Conservation (phyloP, 2,888 invertebrate genomes). For the Epiblema foenella region DNA sequence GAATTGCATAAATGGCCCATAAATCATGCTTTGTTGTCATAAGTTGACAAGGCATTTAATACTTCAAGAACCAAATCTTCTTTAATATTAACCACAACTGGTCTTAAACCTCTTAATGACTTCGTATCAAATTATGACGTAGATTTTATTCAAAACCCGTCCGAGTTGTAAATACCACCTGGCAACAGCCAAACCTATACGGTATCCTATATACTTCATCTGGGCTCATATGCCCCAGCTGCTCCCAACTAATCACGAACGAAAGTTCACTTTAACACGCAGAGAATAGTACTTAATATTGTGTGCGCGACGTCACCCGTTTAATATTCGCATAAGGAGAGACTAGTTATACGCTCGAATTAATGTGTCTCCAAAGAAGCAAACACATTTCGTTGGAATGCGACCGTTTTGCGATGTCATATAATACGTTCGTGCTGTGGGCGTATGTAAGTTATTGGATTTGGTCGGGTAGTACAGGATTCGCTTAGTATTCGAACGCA, state of each 20-base stretch:
- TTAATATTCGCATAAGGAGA: conserved; percentile 55
- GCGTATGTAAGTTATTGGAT: conserved; percentile 21
- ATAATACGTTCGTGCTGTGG: neutral
- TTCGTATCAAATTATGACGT: conserved; percentile 52
- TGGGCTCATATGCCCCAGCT: conserved; percentile 44
- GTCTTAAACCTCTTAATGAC: conserved; percentile 43
- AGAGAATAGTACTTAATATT: conserved; percentile 39
- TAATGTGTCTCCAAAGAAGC: conserved; percentile 54
- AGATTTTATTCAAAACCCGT: conserved; percentile 55
- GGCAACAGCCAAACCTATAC: conserved; percentile 49
- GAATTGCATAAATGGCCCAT: neutral
- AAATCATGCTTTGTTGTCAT: neutral
- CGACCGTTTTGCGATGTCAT: conserved; percentile 34
- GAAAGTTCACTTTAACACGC: conserved; percentile 48
- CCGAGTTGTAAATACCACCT: conserved; percentile 57
- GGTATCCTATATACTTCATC: conserved; percentile 50
- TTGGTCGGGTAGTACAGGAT: conserved; percentile 28
- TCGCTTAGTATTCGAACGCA: conserved; percentile 45
- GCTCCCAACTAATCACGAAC: conserved; percentile 42
- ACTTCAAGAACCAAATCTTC: conserved; percentile 20
- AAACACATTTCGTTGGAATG: conserved; percentile 44
- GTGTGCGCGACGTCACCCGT: conserved; percentile 41
- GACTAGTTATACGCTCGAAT: conserved; percentile 57
- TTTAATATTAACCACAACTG: conserved; percentile 23
- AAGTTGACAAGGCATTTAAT: conserved; percentile 10